Evolutionary conservation across 2,113 vertebrate species (phyloP).

Genomic region (Octodon degus): DNA sequence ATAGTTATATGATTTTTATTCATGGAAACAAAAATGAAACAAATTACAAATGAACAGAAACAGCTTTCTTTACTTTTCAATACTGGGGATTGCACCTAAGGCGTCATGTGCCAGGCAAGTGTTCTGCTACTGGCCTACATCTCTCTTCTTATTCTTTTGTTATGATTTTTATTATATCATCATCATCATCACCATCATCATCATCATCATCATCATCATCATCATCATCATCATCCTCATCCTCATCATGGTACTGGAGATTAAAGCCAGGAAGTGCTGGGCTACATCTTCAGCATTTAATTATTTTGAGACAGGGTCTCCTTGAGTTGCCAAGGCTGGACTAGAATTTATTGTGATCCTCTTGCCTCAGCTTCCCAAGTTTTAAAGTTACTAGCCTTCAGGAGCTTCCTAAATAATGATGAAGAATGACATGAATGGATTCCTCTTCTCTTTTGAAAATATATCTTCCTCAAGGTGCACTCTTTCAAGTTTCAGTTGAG

Average conservation of each 20-base stretch:
- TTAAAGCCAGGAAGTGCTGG: not conserved
- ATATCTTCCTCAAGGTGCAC: conserved; percentile 54
- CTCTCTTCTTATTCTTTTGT: not conserved
- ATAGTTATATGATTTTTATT: no score
- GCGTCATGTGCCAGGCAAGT: not conserved
- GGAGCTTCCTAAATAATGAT: not conserved
- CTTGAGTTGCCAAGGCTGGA: not conserved
- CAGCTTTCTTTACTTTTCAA: not conserved
- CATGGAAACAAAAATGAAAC: not conserved
- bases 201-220: not conserved
- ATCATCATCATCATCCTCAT: not conserved
- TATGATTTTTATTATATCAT: not conserved
- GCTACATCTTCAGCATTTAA: not conserved
- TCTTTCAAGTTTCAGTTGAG: not conserved
- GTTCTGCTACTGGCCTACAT: not conserved
- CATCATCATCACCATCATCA: not conserved
- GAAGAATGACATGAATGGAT: fast-evolving
- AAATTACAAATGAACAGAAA: not conserved
- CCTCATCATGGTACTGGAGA: not conserved
- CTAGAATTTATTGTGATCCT: not conserved
- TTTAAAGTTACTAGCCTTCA: not conserved
- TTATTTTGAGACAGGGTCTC: not conserved
- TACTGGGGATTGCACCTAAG: not conserved
- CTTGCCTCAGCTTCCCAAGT: not conserved
- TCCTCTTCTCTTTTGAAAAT: conserved; percentile 27